phyloP scores from a whole-genome alignment of 2,113 vertebrate genomes.

The Microcebus tavaratra region DNA sequence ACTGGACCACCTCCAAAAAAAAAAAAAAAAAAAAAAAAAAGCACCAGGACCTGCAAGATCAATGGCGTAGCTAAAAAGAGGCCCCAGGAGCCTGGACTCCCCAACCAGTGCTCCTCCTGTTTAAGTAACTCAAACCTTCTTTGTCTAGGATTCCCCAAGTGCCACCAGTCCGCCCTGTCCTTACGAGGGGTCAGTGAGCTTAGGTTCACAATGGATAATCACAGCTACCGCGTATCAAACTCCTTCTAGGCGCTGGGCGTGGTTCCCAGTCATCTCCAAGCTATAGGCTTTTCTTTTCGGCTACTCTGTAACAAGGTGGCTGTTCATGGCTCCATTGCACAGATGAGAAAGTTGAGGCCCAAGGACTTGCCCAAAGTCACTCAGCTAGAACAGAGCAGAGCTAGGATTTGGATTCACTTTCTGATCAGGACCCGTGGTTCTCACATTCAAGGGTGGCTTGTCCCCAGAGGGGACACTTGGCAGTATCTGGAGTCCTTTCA shows the following conservation, averaged over 20 bases:
- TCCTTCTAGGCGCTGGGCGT: accelerated
- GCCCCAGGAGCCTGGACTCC: background rate
- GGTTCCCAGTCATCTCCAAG: background rate
- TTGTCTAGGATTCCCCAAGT: background rate
- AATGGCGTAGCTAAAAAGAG: background rate
- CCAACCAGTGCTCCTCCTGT: background rate
- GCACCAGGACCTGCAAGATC: background rate
- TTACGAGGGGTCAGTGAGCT: background rate
- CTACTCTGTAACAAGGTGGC: background rate
- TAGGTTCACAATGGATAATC: background rate
- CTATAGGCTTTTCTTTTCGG: background rate
- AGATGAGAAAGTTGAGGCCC: background rate
- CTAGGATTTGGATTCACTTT: background rate
- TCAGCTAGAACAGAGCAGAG: background rate
- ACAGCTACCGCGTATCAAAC: background rate
- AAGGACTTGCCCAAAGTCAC: background rate
- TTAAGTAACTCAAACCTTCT: background rate
- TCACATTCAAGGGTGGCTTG: background rate
- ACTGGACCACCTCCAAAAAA: no score
- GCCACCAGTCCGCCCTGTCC: no score
- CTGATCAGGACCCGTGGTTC: background rate
- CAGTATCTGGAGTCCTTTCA: background rate
- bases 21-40: background rate
- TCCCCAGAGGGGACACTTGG: no score
- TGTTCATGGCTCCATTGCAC: background rate